Evolutionary conservation across 1,140 invertebrate species (phyloP), one percentile per base, ranked within the genome.

Genomic region (Tetraneura akinire): DNA sequence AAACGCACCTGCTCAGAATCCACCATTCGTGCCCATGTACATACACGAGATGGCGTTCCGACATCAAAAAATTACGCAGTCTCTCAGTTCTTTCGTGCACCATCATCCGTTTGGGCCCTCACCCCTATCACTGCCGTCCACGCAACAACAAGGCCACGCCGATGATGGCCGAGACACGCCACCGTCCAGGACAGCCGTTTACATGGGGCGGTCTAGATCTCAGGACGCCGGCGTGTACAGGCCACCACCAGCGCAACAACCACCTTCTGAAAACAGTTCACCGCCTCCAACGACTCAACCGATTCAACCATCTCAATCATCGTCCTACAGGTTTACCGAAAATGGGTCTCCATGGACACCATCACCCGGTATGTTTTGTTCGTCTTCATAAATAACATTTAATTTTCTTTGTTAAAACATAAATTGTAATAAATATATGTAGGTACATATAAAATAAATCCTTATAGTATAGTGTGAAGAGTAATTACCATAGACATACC

Each of bases 1-100:
- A 83, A 94, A 94, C 83, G 91, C 92, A 10, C 93, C 93, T 11
- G 91, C 92, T 64, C 92, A 94, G 84, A 94, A 94, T 86, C 91
- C 92, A 68, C 92, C 92, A 32, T 93, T 93, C 74, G 89, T 89
- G 51, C 90, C 90, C 23, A 91, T 89, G 81, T 90, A 91, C 82
- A 86, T 92, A 70, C 91, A 92, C 83, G 91, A 92, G 82, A 85
- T 88, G 21, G 84, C 82, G 81, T 83, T 70, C 70, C 80, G 82
- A 55, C 86, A 84, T 70, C 84, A 82, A 9, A 84, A 84, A 76
- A 62, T 78, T 37, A 78, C 74, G 55, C 73, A 76, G 14, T 78
- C 74, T 0, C 55, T 62, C 18, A 78, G 37, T 14, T 26, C 74
- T 9, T 78, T 78, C 9, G 74, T 62, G 13, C 74, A 78, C 21